phyloP scores from a whole-genome alignment of 2,797 vertebrate species.

The Sebastes matsubarae region DNA sequence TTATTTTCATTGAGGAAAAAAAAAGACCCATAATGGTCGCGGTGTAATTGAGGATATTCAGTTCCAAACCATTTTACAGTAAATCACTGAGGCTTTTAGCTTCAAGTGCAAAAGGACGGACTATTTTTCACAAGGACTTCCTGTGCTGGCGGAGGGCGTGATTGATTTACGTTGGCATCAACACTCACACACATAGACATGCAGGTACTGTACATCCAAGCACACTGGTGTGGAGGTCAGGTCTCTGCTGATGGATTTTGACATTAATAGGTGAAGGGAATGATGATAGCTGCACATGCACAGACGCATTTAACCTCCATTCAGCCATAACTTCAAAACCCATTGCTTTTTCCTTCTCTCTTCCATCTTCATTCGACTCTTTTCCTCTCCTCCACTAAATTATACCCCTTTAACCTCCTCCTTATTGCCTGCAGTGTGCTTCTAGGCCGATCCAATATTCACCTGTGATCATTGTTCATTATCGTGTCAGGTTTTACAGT shows the following conservation, averaged over 20 bases:
- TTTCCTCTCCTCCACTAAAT: not conserved
- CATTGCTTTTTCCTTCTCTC: not conserved
- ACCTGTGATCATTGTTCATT: not conserved
- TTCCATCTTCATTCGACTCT: not conserved
- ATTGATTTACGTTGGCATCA: constrained; percentile 1
- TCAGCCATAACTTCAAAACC: not conserved
- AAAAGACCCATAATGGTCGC: not conserved
- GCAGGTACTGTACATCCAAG: not conserved
- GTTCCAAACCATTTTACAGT: not conserved
- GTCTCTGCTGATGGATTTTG: constrained; percentile 28
- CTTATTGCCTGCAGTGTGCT: not conserved
- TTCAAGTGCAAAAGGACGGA: not conserved
- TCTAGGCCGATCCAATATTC: not conserved
- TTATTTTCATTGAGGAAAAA: not conserved
- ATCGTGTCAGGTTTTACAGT: not conserved
- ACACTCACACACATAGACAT: not conserved
- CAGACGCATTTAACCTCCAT: constrained; percentile 18
- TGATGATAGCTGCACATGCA: not conserved
- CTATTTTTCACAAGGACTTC: constrained; percentile 8
- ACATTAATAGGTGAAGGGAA: constrained; percentile 4
- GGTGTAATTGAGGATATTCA: not conserved
- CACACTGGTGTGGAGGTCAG: constrained; percentile 26
- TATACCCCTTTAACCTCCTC: not conserved
- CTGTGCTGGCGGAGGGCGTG: not conserved
- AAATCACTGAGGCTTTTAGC: constrained; percentile 5